Evolutionary conservation across 2,888 invertebrate species (phyloP).

Genomic region (Andricus curvator): DNA sequence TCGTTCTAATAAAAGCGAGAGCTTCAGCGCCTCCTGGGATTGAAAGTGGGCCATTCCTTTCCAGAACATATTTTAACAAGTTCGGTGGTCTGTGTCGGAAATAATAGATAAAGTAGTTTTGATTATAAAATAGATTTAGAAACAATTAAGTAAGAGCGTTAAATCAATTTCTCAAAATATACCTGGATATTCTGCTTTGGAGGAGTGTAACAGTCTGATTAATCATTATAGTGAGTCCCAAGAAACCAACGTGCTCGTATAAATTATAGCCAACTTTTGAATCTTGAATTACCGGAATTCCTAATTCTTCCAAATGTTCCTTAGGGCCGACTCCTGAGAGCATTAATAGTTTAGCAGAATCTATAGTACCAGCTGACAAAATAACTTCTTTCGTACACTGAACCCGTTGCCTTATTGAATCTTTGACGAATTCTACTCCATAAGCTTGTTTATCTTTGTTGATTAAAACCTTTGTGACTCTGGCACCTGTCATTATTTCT

Average conservation of each 20-base stretch:
- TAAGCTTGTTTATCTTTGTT: conserved; percentile 67
- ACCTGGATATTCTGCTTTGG: conserved; percentile 57
- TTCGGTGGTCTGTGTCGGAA: conserved; percentile 60
- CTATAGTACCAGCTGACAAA: conserved; percentile 87
- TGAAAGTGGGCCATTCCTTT: conserved; percentile 74
- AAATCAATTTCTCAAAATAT: background rate
- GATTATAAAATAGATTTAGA: background rate
- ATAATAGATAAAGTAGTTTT: background rate
- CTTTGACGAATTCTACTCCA: conserved; percentile 79
- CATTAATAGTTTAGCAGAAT: conserved; percentile 88
- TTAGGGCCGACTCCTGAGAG: conserved; percentile 84
- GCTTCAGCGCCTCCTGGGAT: conserved; percentile 78
- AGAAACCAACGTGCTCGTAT: conserved; percentile 84
- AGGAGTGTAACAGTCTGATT: conserved; percentile 82
- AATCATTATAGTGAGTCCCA: conserved; percentile 84
- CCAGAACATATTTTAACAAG: conserved; percentile 72
- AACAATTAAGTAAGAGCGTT: background rate
- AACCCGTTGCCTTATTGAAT: conserved; percentile 79
- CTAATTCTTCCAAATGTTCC: conserved; percentile 80
- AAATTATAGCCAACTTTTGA: conserved; percentile 84
- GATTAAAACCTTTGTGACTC: conserved; percentile 69
- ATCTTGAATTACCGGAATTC: conserved; percentile 82
- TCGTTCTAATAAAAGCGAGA: conserved; percentile 77
- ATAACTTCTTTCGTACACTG: conserved; percentile 82
- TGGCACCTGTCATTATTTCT: conserved; percentile 70